phyloP scores from a whole-genome alignment of 2,888 invertebrate species.

The Cephalotes varians region DNA sequence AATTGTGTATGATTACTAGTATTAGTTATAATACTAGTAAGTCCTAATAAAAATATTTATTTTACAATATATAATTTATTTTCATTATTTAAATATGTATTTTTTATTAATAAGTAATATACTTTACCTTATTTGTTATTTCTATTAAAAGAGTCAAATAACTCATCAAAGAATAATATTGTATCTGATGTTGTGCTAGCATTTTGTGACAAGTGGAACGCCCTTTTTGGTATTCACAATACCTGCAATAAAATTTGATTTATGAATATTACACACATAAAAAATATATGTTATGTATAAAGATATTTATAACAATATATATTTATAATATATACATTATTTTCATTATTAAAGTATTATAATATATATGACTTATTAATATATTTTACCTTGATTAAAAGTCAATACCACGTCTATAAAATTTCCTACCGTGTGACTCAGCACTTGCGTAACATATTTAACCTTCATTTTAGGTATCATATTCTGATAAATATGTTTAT shows the following conservation, averaged over 20 bases:
- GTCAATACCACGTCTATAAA: background rate
- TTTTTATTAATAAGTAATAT: too few species aligned
- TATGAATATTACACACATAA: background rate
- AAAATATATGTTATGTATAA: too few species aligned
- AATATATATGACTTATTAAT: background rate
- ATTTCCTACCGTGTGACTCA: background rate
- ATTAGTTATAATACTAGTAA: background rate
- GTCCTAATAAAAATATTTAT: background rate
- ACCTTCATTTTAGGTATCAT: conserved; percentile 39
- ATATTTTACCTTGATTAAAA: conserved; percentile 13
- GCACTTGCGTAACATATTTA: conserved; percentile 6
- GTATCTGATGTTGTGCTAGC: background rate
- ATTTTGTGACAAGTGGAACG: background rate
- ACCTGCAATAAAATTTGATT: conserved; percentile 1
- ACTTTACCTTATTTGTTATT: background rate
- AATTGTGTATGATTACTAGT: background rate
- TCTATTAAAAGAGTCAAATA: background rate
- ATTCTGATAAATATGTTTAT: conserved; percentile 3
- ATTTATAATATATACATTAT: too few species aligned
- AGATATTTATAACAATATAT: too few species aligned
- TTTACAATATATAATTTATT: too few species aligned
- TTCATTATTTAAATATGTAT: too few species aligned
- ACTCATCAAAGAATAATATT: background rate
- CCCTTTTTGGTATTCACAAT: background rate
- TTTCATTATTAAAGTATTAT: too few species aligned